phyloP scores from a whole-genome alignment of 2,113 vertebrate genomes.

The Protobothrops mucrosquamatus region DNA sequence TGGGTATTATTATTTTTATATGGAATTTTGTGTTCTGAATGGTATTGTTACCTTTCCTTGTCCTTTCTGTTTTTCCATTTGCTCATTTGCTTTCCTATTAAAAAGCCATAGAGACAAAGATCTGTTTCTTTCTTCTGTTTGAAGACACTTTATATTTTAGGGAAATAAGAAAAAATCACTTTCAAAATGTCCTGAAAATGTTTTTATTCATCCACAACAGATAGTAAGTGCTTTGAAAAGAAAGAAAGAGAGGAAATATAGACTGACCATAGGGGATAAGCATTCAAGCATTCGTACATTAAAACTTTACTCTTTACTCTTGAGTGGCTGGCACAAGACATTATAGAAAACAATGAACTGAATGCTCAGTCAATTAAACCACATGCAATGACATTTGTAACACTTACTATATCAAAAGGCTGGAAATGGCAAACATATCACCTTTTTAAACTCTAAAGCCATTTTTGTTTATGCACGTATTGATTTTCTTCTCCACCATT shows the following conservation, averaged over 20 bases:
- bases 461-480: conserved; percentile 60
- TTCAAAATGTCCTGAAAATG: conserved; percentile 43
- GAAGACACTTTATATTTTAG: conserved; percentile 39
- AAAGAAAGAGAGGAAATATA: conserved; percentile 2
- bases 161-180: conserved; percentile 26
- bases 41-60: too few species aligned
- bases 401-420: conserved; percentile 45
- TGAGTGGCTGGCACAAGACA: conserved; percentile 9
- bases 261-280: conserved; percentile 27
- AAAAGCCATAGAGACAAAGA: background rate
- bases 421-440: conserved; percentile 46
- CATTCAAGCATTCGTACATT: conserved; percentile 45
- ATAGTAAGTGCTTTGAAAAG: conserved; percentile 39
- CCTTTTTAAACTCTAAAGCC: conserved; percentile 48
- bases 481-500: conserved; percentile 58
- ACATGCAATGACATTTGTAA: conserved; percentile 30
- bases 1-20: too few species aligned
- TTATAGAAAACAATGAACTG: conserved; percentile 14
- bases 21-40: too few species aligned
- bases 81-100: background rate
- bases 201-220: conserved; percentile 39
- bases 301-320: conserved; percentile 34
- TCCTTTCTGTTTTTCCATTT: too few species aligned
- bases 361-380: conserved; percentile 26
- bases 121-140: conserved; percentile 20